Percentiles rank a stretch among this genome's conserved stretches.
Evolutionary conservation across 2,113 vertebrate species (phyloP).

Genomic region (Forbesichthys papilliferus): DNA sequence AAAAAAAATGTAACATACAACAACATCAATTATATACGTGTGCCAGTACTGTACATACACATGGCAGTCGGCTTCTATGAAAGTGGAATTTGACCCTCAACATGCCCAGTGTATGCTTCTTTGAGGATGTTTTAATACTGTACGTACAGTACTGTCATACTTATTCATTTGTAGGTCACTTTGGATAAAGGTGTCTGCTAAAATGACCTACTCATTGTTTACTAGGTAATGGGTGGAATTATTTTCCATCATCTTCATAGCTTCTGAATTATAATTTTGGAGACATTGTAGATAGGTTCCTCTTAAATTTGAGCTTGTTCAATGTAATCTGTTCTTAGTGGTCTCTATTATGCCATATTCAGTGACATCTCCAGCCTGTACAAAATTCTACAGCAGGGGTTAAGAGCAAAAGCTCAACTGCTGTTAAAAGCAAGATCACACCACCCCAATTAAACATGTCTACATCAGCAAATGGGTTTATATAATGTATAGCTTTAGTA

Average conservation of each 20-base stretch:
- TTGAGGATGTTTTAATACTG: not conserved
- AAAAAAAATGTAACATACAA: not conserved
- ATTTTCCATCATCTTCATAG: not conserved
- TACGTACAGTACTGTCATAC: not conserved
- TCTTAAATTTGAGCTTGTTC: conserved; percentile 20
- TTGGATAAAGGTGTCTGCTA: no score
- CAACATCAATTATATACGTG: no score
- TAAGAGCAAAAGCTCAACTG: conserved; percentile 30
- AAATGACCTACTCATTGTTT: no score
- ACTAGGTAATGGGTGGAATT: not conserved
- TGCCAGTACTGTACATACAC: no score
- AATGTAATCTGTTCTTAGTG: conserved; percentile 13
- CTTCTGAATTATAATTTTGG: conserved; percentile 15
- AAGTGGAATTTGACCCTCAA: conserved; percentile 9
- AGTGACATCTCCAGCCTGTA: conserved; percentile 3
- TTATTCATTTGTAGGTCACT: no score
- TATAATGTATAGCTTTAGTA: conserved; percentile 32
- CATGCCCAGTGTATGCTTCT: not conserved
- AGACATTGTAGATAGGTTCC: not conserved
- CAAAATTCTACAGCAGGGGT: conserved; percentile 15
- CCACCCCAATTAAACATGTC: conserved; percentile 41
- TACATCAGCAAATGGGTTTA: conserved; percentile 20
- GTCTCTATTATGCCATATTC: no score
- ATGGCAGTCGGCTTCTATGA: not conserved
- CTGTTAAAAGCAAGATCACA: conserved; percentile 44